A percentile compares a stretch with the other conserved stretches of the same genome.
These are phyloP conservation scores for Ptilorrhoa leucosticta DNA, from an alignment of 2,113 vertebrate species.

Conservation along the genomic window DNA sequence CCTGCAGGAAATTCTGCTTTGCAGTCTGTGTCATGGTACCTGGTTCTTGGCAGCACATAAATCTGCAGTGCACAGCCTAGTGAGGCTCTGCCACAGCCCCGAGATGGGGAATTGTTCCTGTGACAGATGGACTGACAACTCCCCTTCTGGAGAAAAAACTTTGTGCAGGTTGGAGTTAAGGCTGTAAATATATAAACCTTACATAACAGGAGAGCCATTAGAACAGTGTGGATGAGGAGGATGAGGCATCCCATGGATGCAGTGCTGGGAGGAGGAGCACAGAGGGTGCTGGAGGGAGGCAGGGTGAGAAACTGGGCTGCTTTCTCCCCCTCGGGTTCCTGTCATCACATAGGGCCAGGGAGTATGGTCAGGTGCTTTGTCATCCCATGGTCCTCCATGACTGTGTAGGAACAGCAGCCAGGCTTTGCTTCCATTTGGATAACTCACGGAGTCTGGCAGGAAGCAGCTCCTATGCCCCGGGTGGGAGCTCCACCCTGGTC, in stretches of 20 bases:
- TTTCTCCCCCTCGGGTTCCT: neutral
- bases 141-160: slow-evolving; percentile 14
- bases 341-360: neutral
- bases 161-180: neutral
- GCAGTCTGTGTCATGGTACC: neutral
- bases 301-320: neutral
- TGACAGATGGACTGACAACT: slow-evolving; percentile 49
- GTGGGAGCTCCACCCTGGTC: neutral
- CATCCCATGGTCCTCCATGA: neutral
- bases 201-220: neutral
- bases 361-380: neutral
- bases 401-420: neutral
- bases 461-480: neutral
- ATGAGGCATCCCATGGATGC: neutral
- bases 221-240: neutral
- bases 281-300: neutral
- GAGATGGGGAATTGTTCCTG: neutral
- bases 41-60: slow-evolving; percentile 13
- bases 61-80: neutral
- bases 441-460: neutral
- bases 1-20: slow-evolving; percentile 1
- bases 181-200: slow-evolving; percentile 18
- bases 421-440: neutral
- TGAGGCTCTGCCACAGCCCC: neutral
- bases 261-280: neutral